phyloP scores from a whole-genome alignment of 2,888 invertebrate species.

The Mechanitis messenoides region DNA sequence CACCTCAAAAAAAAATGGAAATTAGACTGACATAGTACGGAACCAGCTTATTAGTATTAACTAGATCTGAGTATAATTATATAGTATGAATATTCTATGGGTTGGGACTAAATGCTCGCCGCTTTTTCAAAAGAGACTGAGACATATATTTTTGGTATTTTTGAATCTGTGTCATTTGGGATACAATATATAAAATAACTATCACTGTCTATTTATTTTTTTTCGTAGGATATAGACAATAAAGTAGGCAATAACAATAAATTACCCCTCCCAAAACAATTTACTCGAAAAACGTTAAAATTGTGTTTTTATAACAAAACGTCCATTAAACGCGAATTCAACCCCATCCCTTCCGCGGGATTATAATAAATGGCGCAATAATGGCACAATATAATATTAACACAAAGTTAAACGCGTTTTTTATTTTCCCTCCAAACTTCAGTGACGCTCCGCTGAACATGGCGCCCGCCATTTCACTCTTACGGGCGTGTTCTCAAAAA shows the following conservation, averaged over 20 bases:
- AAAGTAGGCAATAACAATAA: conserved; percentile 12
- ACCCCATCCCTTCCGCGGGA: conserved; percentile 71
- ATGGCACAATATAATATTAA: conserved; percentile 77
- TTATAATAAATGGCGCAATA: conserved; percentile 76
- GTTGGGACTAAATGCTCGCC: conserved; percentile 22
- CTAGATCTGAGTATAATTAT: conserved; percentile 26
- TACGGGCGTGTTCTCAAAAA: conserved; percentile 57
- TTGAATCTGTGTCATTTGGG: too few species aligned
- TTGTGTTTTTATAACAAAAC: conserved; percentile 70
- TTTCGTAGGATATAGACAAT: neutral
- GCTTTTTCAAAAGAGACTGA: too few species aligned
- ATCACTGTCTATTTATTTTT: too few species aligned
- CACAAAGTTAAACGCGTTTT: conserved; percentile 75
- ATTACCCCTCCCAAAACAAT: conserved; percentile 24
- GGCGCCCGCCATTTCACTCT: conserved; percentile 56
- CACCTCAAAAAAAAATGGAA: too few species aligned
- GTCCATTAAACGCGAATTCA: conserved; percentile 70
- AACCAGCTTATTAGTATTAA: conserved; percentile 25
- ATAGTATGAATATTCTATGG: conserved; percentile 36
- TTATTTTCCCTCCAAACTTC: conserved; percentile 71
- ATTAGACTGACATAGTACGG: too few species aligned
- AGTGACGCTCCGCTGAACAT: conserved; percentile 53
- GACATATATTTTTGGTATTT: too few species aligned
- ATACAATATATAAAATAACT: too few species aligned
- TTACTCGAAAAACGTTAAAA: conserved; percentile 58